A percentile compares a stretch with the other conserved stretches of the same genome.
These are phyloP conservation scores for Rhinolophus ferrumequinum DNA, from an alignment of 2,113 vertebrate genomes.

Conservation along the genomic window DNA sequence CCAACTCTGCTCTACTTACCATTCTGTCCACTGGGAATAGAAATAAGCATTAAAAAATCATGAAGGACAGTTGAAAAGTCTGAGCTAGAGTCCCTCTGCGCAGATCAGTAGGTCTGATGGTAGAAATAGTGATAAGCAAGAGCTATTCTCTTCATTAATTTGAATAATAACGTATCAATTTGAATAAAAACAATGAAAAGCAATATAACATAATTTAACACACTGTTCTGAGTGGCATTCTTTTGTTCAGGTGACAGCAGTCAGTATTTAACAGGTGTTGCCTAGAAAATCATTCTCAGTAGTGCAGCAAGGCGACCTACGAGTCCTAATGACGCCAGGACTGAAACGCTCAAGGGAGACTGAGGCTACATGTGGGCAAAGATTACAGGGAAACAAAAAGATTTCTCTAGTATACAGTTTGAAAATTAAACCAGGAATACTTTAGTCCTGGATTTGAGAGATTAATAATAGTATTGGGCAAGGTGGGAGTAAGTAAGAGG, in stretches of 20 bases:
- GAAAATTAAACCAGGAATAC: neutral
- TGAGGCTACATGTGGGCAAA: neutral
- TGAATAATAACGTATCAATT: neutral
- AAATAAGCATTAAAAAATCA: neutral
- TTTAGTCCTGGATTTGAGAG: neutral
- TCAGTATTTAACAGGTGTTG: neutral
- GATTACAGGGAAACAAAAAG: slow-evolving; percentile 1
- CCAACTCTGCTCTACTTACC: neutral
- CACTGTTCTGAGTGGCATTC: neutral
- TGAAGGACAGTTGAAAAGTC: neutral
- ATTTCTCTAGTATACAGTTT: neutral
- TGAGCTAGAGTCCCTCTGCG: neutral
- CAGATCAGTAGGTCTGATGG: neutral
- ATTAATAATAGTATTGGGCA: neutral
- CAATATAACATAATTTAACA: neutral
- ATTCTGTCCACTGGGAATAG: neutral
- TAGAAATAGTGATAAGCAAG: neutral
- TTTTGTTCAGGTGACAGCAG: neutral
- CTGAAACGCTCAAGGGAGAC: slow-evolving; percentile 26
- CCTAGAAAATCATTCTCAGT: slow-evolving; percentile 24
- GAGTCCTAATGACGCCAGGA: neutral
- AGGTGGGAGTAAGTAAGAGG: neutral
- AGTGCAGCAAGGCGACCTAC: neutral
- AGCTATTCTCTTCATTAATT: neutral
- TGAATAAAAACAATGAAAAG: neutral